Base-by-base conservation (phyloP, 2,113 vertebrate genomes). In the Ctenodactylus gundi region DNA sequence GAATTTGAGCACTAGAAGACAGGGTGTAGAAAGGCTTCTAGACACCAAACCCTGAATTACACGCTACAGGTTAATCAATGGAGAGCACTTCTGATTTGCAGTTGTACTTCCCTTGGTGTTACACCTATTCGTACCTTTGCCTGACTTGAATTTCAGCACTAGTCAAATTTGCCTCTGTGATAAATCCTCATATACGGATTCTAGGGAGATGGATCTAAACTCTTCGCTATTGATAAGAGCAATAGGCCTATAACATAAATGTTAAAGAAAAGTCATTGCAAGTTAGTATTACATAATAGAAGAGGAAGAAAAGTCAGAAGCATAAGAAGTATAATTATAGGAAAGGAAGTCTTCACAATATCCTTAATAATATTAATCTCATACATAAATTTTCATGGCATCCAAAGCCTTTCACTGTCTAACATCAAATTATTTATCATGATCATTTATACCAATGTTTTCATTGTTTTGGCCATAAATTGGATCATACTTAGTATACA, bases 401-500 rank as follows among this genome's bases (percentile, higher is more conserved):
- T 57, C 62, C 31, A 85, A 85, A 88, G 7, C 49, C n/a, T 46
- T 93, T 90, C 20, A 41, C 93, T 90, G 75, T 60, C 51, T 76
- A 76, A 85, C 15, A 88, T 60, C 29, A 65, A 76, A 60, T 87
- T 80, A 78, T 84, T 90, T 94, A 72, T 87, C 65, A 81, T 87
- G 58, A 58, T 73, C 34, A 77, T 73, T 85, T 58, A 58, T 57
- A 81, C 17, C 51, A 75, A 36, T 76, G 2, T 57, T 39, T 31
- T 86, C 46, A 93, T 91, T 58, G 18, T 7, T 86, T 41, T 81
- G 25, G 15, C n/a, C 64, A 51, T 75, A 36, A 36, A 21, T 67
- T 72, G 7, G 29, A 15, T 80, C 29, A 31, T 81, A 7, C 3
- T 62, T 73, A 77, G 82, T 70, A 76, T 36, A n/a, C 11, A 14